Percentiles rank a stretch among this genome's conserved stretches.
Conservation (phyloP, 2,797 vertebrate species). For the Pelodytes ibericus region DNA sequence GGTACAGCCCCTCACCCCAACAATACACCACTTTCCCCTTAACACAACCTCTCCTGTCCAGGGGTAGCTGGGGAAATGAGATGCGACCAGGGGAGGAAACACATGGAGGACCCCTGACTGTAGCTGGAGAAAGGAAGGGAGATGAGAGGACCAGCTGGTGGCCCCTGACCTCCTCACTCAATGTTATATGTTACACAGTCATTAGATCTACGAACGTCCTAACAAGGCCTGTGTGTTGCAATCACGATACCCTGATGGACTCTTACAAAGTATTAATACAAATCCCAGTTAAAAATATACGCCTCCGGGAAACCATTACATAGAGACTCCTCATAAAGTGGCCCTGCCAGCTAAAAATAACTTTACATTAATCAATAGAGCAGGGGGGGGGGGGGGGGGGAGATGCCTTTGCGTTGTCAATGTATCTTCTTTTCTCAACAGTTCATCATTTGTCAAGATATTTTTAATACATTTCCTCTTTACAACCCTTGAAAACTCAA, state of each 20-base stretch:
- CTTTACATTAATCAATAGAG: background rate
- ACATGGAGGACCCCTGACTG: conserved; percentile 40
- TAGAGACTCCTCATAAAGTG: background rate
- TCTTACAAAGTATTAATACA: background rate
- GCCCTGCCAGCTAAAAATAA: background rate
- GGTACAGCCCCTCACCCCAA: background rate
- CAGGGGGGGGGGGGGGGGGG: no score
- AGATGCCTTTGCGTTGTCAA: no score
- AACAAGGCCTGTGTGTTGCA: conserved; percentile 9
- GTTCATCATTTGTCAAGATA: no score
- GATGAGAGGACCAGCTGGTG: conserved; percentile 40
- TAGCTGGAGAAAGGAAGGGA: conserved; percentile 26
- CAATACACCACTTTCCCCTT: background rate
- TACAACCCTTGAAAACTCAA: no score
- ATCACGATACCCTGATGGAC: background rate
- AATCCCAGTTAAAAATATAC: background rate
- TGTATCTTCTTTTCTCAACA: no score
- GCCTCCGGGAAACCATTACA: background rate
- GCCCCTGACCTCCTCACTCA: conserved; percentile 38
- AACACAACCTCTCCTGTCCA: conserved; percentile 3
- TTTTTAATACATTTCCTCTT: no score
- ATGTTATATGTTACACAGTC: conserved; percentile 22
- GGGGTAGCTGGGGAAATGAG: conserved; percentile 20
- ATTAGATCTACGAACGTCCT: conserved; percentile 2
- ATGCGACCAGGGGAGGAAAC: conserved; percentile 40